Base-by-base conservation (phyloP, 2,113 vertebrate genomes). In the Rhinolophus sinicus region DNA sequence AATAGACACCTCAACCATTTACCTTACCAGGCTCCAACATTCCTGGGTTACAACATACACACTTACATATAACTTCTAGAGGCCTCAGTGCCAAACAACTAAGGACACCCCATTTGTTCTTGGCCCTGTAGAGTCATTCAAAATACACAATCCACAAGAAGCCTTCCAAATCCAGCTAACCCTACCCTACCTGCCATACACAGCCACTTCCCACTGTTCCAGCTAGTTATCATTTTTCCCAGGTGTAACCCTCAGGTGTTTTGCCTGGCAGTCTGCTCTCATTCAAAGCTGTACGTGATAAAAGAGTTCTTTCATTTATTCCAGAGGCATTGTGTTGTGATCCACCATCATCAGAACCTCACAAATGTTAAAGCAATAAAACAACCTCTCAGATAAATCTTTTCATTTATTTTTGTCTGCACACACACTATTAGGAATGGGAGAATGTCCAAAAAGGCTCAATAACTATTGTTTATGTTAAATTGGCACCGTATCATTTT, bases 161-260 rank as follows among this genome's bases (percentile, higher is more conserved):
- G 18, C 38, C 47, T 18, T 81, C 47, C 30, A 26, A 87, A 75
- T 14, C 22, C 50, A 40, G n/a, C 3, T 40, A 47, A 47, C 1
- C 19, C 30, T 22, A 50, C 3, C 33, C 50, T 5, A 38, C 24
- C 60, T 65, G 30, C 47, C 67, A 65, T 33, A 54, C 2, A 64
- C 4, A 56, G 12, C n/a, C 0, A 0, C 33, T 10, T 38, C 58
- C 54, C 6, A 35, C 2, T 18, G 1, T 35, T 50, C 33, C 14
- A 52, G 60, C 19, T 12, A 11, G 22, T 30, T 38, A 58, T 19
- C 2, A 8, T 44, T 38, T 44, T 69, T 5, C 18, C 52, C 54
- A 22, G 50, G 18, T 77, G 40, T 65, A 67, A 76, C 19, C 4
- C 38, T 30, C 54, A 3, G 9, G 18, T 56, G 4, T 11, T 16